Evolutionary conservation across 2,113 vertebrate species (phyloP).

Genomic region (Actinemys pallida): DNA sequence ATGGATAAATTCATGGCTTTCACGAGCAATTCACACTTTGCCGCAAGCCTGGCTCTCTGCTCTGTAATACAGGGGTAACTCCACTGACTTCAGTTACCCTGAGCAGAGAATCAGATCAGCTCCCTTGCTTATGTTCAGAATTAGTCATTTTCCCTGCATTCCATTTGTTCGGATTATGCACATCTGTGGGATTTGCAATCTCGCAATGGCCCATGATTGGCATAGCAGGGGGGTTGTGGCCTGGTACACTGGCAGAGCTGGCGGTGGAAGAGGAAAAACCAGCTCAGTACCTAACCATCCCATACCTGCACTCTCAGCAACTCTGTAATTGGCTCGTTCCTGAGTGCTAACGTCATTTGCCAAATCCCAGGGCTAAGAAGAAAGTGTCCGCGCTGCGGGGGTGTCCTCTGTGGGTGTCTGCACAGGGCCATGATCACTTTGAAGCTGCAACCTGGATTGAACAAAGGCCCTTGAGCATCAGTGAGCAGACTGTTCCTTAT

Average conservation of each 20-base stretch:
- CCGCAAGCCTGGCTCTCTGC: neutral
- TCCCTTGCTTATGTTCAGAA: neutral
- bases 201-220: neutral
- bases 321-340: neutral
- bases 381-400: no score
- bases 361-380: neutral
- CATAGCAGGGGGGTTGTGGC: neutral
- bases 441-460: neutral
- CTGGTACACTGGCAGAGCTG: neutral
- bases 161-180: neutral
- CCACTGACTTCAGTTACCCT: neutral
- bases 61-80: neutral
- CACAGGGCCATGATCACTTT: neutral
- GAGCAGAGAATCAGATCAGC: neutral
- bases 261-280: neutral
- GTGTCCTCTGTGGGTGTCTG: neutral
- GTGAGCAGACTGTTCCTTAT: neutral
- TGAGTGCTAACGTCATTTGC: neutral
- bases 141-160: neutral
- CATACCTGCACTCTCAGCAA: neutral
- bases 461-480: neutral
- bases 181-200: neutral
- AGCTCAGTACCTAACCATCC: neutral
- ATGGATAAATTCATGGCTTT: neutral
- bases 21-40: neutral